A percentile compares a stretch with the other conserved stretches of the same genome.
Evolutionary conservation across 2,888 invertebrate genomes (phyloP).

Genomic region (Ormyrus pomaceus): DNA sequence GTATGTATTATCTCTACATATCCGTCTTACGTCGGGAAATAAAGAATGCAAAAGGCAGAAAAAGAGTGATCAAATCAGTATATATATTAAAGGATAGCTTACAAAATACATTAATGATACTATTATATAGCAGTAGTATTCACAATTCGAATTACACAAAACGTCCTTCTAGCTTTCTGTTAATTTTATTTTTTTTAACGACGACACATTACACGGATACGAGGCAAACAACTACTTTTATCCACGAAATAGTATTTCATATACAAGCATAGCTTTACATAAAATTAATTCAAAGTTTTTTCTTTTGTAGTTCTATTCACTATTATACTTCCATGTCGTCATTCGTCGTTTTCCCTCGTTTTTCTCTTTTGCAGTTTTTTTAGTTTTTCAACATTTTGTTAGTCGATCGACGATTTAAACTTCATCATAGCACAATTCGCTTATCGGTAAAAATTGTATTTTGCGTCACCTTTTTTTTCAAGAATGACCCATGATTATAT

Average conservation of each 20-base stretch:
- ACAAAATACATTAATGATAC: slow-evolving; percentile 66
- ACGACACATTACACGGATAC: slow-evolving; percentile 65
- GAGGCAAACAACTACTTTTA: slow-evolving; percentile 71
- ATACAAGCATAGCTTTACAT: slow-evolving; percentile 71
- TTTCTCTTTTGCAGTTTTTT: slow-evolving; percentile 9
- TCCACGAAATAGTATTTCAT: slow-evolving; percentile 70
- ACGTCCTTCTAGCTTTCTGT: slow-evolving; percentile 56
- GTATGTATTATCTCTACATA: neutral
- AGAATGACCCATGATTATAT: slow-evolving; percentile 36
- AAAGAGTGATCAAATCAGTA: slow-evolving; percentile 57
- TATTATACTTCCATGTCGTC: slow-evolving; percentile 57
- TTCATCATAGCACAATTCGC: slow-evolving; percentile 41
- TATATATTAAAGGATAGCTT: slow-evolving; percentile 65
- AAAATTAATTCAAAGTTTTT: slow-evolving; percentile 61
- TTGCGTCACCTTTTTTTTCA: slow-evolving; percentile 26
- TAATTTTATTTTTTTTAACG: slow-evolving; percentile 54
- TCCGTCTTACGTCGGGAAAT: neutral
- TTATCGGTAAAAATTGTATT: slow-evolving; percentile 45
- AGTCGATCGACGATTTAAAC: slow-evolving; percentile 38
- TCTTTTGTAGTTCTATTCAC: slow-evolving; percentile 59
- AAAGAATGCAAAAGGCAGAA: slow-evolving; percentile 39
- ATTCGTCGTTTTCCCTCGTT: slow-evolving; percentile 31
- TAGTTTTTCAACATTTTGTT: slow-evolving; percentile 30
- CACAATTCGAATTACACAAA: slow-evolving; percentile 63
- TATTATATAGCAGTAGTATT: slow-evolving; percentile 61